Evolutionary conservation across 92 coral and sea anemone species (phyloP).

Genomic region (Epizoanthus stellaris): DNA sequence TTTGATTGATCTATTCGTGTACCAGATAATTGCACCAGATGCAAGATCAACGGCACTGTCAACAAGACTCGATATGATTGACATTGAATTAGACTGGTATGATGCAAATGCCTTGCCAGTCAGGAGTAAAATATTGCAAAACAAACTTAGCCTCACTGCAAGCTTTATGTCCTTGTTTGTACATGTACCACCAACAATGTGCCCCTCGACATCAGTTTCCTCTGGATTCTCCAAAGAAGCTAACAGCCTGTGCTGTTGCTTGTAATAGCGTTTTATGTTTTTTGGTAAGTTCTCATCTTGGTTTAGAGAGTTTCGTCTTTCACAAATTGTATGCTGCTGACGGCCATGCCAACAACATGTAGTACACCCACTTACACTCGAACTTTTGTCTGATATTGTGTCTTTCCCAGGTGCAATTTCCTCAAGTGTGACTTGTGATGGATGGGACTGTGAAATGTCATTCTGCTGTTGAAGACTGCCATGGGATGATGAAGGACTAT

Average conservation of each 20-base stretch:
- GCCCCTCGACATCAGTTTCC: conserved; percentile 21
- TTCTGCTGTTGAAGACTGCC: background rate
- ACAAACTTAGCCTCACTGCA: conserved; percentile 76
- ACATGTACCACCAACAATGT: background rate
- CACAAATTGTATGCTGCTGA: conserved; percentile 10
- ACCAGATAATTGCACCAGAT: conserved; percentile 88
- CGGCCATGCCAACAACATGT: conserved; percentile 1
- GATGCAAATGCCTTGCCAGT: conserved; percentile 86
- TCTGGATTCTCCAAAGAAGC: conserved; percentile 52
- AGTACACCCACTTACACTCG: background rate
- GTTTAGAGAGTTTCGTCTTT: conserved; percentile 7
- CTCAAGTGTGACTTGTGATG: conserved; percentile 76
- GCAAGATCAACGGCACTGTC: conserved; percentile 95
- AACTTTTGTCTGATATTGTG: conserved; percentile 58
- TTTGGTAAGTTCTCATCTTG: conserved; percentile 55
- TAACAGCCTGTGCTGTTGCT: conserved; percentile 69
- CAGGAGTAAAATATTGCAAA: conserved; percentile 74
- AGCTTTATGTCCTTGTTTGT: conserved; percentile 33
- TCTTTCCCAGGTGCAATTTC: conserved; percentile 86
- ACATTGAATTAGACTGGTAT: conserved; percentile 90
- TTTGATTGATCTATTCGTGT: conserved; percentile 81
- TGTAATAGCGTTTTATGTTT: conserved; percentile 86
- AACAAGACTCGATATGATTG: conserved; percentile 95
- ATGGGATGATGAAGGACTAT: conserved; percentile 7
- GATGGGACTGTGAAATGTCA: conserved; percentile 17